Percentiles rank a stretch among this genome's conserved stretches.
Conservation (phyloP, 2,888 invertebrate genomes). For the Tenthredo distinguenda region DNA sequence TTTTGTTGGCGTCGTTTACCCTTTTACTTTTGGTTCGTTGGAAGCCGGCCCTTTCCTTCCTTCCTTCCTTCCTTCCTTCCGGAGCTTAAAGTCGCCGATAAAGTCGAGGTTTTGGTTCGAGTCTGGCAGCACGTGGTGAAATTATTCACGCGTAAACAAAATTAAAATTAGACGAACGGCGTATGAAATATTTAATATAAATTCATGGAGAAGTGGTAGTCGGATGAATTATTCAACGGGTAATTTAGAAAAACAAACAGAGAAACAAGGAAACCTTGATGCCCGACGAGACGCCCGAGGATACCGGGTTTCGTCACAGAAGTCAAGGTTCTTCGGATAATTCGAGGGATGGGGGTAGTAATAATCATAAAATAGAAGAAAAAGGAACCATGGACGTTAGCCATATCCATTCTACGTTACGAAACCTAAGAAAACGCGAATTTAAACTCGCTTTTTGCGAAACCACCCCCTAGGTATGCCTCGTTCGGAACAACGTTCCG, state of each 20-base stretch:
- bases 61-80: background rate
- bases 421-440: background rate
- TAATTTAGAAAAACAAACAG: constrained; percentile 38
- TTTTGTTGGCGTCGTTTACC: background rate
- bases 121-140: constrained; percentile 25
- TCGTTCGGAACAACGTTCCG: background rate
- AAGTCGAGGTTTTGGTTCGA: constrained; percentile 1
- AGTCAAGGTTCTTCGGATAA: background rate
- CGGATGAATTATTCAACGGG: constrained; percentile 43
- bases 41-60: too few species aligned
- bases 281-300: background rate
- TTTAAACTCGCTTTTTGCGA: background rate
- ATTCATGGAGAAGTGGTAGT: constrained; percentile 62
- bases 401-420: background rate
- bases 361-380: background rate
- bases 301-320: constrained; percentile 11
- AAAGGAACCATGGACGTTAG: background rate
- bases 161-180: constrained; percentile 46
- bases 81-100: constrained; percentile 10
- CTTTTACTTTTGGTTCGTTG: background rate
- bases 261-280: background rate
- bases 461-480: background rate
- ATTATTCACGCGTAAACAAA: constrained; percentile 50
- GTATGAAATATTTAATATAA: constrained; percentile 67
- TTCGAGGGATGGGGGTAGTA: too few species aligned